Conservation (phyloP, 2,797 vertebrate species). For the Steatocranus sp. region DNA sequence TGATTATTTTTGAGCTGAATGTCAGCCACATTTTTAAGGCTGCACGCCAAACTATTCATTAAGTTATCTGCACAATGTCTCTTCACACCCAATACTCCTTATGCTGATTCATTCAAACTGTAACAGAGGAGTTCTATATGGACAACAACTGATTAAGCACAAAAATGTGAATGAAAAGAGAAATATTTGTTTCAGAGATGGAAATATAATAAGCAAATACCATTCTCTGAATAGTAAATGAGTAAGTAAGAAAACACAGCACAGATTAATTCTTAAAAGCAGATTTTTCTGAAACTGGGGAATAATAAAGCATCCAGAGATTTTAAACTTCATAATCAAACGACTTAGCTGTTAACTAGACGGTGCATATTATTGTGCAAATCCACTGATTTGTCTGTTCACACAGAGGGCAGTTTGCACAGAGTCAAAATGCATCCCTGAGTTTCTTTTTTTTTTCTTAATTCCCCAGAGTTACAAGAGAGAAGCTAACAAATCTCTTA, state of each 20-base stretch:
- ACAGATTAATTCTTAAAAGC: not conserved
- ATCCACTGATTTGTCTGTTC: not conserved
- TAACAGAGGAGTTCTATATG: not conserved
- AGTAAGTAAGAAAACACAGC: not conserved
- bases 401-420: not conserved
- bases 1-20: not conserved
- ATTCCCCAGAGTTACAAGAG: not conserved
- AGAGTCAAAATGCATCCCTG: not conserved
- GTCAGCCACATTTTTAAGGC: not conserved
- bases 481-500: not conserved
- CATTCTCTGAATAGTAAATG: not conserved
- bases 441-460: not conserved
- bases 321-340: not conserved
- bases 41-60: not conserved
- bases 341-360: not conserved
- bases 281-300: not conserved
- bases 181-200: not conserved
- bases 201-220: not conserved
- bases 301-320: not conserved
- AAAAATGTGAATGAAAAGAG: not conserved
- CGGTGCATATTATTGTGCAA: not conserved
- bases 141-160: not conserved
- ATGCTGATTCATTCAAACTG: not conserved
- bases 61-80: not conserved
- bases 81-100: not conserved